These are phyloP conservation scores for Crambe crambe DNA, from an alignment of 37 sponge, comb jelly and placozoan genomes.

Conservation along the genomic window DNA sequence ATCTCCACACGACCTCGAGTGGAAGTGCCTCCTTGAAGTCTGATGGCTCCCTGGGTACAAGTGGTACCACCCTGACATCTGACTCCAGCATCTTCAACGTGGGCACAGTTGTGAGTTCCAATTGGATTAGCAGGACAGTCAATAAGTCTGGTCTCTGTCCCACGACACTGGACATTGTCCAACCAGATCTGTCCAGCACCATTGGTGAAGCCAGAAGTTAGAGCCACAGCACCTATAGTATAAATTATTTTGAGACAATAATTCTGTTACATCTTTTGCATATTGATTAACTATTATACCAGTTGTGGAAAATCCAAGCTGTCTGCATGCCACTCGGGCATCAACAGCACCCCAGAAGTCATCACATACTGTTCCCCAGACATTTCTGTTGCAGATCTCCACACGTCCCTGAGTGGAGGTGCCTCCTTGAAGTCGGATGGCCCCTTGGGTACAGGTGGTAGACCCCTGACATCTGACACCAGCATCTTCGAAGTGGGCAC, in stretches of 20 bases:
- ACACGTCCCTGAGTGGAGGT: conserved; percentile 31
- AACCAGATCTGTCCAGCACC: conserved; percentile 19
- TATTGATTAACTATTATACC: conserved; percentile 5
- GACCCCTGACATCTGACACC: conserved; percentile 40
- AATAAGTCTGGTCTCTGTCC: conserved; percentile 2
- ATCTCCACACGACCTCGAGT: conserved; percentile 7
- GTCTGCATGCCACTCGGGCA: conserved; percentile 44
- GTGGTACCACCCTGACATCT: neutral
- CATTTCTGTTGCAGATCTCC: conserved; percentile 47
- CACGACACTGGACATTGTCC: conserved; percentile 8
- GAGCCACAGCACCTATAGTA: neutral
- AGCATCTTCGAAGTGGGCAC: conserved; percentile 49
- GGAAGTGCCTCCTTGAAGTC: conserved; percentile 4
- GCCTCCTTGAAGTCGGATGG: conserved; percentile 22
- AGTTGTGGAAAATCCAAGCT: conserved; percentile 17
- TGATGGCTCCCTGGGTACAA: neutral
- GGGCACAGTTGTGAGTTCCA: conserved; percentile 1
- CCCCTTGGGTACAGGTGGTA: conserved; percentile 21
- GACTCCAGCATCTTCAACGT: conserved; percentile 22
- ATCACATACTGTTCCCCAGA: conserved; percentile 67
- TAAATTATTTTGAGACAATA: no score
- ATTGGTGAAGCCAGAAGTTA: neutral
- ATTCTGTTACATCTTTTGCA: no score
- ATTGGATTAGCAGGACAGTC: conserved; percentile 5
- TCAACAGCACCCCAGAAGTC: conserved; percentile 30